phyloP scores from a whole-genome alignment of 2,797 vertebrate genomes.

The Sarcophilus harrisii region DNA sequence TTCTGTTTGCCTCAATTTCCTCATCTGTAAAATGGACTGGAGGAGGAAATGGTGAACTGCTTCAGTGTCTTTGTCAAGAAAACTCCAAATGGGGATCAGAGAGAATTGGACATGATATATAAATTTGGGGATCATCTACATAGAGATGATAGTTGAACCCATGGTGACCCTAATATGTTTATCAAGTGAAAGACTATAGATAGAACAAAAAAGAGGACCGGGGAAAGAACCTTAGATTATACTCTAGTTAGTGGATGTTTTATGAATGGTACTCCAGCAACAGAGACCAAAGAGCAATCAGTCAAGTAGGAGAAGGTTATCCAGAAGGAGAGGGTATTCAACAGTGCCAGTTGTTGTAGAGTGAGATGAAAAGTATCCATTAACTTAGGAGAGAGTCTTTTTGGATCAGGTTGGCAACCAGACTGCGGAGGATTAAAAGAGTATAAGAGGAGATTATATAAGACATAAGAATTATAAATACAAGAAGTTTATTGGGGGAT shows the following conservation, averaged over 20 bases:
- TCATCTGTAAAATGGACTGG: too few species aligned
- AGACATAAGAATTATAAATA: background rate
- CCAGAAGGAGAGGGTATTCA: background rate
- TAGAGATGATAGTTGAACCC: background rate
- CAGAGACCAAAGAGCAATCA: too few species aligned
- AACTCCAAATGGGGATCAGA: too few species aligned
- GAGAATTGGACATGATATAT: background rate
- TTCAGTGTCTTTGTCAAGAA: too few species aligned
- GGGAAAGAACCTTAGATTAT: background rate
- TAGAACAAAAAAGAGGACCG: background rate
- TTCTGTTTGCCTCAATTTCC: too few species aligned
- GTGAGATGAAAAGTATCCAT: too few species aligned
- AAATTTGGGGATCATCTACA: background rate
- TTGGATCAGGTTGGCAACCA: background rate
- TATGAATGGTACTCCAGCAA: background rate
- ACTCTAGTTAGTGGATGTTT: background rate
- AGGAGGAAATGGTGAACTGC: too few species aligned
- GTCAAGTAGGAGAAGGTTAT: background rate
- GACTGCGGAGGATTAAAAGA: background rate
- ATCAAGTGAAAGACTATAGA: background rate
- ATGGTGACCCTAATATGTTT: background rate
- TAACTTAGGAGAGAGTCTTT: background rate
- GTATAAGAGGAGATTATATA: background rate
- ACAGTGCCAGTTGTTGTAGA: background rate
- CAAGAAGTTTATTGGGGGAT: background rate